phyloP scores from a whole-genome alignment of 1,140 invertebrate species.

The Solenopsis fugax region DNA sequence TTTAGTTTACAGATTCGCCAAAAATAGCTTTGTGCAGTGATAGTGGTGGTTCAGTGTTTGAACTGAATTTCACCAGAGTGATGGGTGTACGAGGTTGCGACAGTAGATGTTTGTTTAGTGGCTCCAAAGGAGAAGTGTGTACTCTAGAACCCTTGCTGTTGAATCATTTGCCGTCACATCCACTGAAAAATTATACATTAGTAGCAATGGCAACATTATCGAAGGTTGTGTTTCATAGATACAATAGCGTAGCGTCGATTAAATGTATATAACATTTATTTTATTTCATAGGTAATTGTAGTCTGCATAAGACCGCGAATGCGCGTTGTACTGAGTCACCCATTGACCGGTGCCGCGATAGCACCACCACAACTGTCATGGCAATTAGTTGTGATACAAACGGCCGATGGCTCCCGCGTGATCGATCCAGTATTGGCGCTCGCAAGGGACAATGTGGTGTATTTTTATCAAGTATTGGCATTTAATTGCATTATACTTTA shows the following conservation, averaged over 20 bases:
- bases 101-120: constrained; percentile 96
- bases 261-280: constrained; percentile 5
- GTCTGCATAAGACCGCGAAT: constrained; percentile 94
- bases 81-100: constrained; percentile 96
- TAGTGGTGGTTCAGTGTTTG: constrained; percentile 99
- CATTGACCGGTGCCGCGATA: constrained; percentile 88
- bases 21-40: constrained; percentile 95
- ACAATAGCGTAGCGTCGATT: neutral
- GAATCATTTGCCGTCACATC: constrained; percentile 90
- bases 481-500: constrained; percentile 20
- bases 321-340: constrained; percentile 90
- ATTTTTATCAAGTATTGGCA: constrained; percentile 92
- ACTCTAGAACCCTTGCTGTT: constrained; percentile 94
- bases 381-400: constrained; percentile 96
- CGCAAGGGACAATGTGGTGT: constrained; percentile 92
- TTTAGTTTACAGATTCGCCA: constrained; percentile 91
- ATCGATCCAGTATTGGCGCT: constrained; percentile 95
- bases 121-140: constrained; percentile 97
- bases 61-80: constrained; percentile 95
- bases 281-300: constrained; percentile 90
- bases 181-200: constrained; percentile 92
- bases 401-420: constrained; percentile 91
- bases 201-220: constrained; percentile 97
- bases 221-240: constrained; percentile 88
- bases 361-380: constrained; percentile 96